phyloP scores from a whole-genome alignment of 2,888 invertebrate genomes.

The Lutraria lutraria region DNA sequence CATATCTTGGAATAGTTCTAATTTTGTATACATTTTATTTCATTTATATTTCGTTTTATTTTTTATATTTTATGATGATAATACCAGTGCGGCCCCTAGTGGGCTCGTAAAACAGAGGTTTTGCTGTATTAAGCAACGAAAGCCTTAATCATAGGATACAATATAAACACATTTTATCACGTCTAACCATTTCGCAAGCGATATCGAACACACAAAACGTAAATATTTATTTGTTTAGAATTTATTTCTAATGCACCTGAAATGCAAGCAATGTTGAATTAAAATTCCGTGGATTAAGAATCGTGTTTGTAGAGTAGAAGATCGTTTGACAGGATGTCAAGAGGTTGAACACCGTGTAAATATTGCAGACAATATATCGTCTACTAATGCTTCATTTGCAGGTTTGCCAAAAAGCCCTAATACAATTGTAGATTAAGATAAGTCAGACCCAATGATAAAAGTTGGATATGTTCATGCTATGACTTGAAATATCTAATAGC shows the following conservation, averaged over 20 bases:
- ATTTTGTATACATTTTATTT: too few species aligned
- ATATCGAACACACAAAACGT: not conserved
- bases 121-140: not conserved
- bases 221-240: not conserved
- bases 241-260: conserved; percentile 2
- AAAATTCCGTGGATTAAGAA: conserved; percentile 1
- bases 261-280: not conserved
- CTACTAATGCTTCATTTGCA: not conserved
- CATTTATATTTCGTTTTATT: too few species aligned
- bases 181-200: not conserved
- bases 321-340: not conserved
- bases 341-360: not conserved
- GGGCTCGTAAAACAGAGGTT: too few species aligned
- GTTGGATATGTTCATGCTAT: too few species aligned
- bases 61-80: too few species aligned
- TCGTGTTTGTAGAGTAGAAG: not conserved
- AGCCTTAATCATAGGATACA: not conserved
- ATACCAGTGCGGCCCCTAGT: too few species aligned
- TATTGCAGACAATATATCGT: not conserved
- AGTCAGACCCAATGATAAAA: too few species aligned
- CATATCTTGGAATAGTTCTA: too few species aligned
- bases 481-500: too few species aligned
- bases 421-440: too few species aligned
- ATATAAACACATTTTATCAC: not conserved
- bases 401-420: not conserved